These are phyloP conservation scores for Zootoca vivipara DNA, from an alignment of 2,113 vertebrate species.

Conservation along the genomic window DNA sequence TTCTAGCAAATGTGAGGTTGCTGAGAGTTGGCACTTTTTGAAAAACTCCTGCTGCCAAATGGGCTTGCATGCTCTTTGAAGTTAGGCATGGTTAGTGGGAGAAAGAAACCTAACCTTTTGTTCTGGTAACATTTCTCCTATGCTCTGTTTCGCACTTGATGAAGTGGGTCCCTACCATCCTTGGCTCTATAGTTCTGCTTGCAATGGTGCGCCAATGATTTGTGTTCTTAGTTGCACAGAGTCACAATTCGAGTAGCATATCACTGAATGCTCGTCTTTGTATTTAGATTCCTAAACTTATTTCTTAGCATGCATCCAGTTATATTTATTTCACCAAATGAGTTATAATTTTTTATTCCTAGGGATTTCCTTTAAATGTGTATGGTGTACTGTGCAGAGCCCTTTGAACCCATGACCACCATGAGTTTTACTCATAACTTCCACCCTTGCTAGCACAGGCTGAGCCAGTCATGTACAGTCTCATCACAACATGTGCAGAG, in stretches of 20 bases:
- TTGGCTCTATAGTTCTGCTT: constrained; percentile 57
- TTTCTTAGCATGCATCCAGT: not conserved
- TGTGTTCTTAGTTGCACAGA: constrained; percentile 39
- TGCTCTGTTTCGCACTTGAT: constrained; percentile 41
- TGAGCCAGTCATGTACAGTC: not conserved
- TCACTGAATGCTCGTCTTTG: constrained; percentile 34
- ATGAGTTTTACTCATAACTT: not conserved
- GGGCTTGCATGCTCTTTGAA: constrained; percentile 51
- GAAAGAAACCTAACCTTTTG: constrained; percentile 68
- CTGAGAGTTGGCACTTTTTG: not conserved
- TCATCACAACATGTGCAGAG: not conserved
- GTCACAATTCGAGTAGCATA: constrained; percentile 19
- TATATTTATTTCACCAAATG: not conserved
- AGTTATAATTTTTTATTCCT: not conserved
- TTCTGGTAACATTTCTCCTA: constrained; percentile 61
- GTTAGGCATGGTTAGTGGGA: constrained; percentile 44
- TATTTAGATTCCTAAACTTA: constrained; percentile 3
- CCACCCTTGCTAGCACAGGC: not conserved
- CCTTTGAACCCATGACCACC: not conserved
- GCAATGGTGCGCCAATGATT: constrained; percentile 46
- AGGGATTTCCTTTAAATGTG: not conserved
- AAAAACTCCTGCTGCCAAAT: constrained; percentile 62
- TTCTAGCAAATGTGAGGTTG: constrained; percentile 8
- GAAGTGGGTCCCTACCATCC: constrained; percentile 45
- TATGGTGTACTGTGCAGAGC: no score